Evolutionary conservation across 2,797 vertebrate genomes (phyloP).

Genomic region (Triplophysa yarkandensis): DNA sequence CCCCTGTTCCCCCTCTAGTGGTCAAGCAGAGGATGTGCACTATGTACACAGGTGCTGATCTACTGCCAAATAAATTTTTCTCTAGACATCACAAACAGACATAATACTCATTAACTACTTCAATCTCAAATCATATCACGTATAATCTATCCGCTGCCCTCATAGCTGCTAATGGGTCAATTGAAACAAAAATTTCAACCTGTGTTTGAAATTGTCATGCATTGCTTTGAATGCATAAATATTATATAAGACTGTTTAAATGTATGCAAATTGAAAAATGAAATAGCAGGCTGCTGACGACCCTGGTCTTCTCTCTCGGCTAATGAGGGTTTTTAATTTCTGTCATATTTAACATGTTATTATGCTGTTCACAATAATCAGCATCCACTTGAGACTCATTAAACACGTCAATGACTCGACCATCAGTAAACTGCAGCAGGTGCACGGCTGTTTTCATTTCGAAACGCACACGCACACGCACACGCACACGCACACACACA

Average conservation of each 20-base stretch:
- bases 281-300: background rate
- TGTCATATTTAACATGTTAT: slow-evolving; percentile 47
- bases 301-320: slow-evolving; percentile 37
- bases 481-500: too few species aligned
- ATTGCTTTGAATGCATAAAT: slow-evolving; percentile 18
- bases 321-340: slow-evolving; percentile 50
- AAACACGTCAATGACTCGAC: slow-evolving; percentile 45
- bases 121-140: too few species aligned
- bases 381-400: slow-evolving; percentile 53
- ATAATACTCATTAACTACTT: too few species aligned
- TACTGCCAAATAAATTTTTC: background rate
- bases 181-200: background rate
- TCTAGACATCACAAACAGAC: too few species aligned
- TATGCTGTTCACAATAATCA: slow-evolving; percentile 49
- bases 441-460: slow-evolving; percentile 44
- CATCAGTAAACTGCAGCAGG: slow-evolving; percentile 42
- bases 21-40: slow-evolving; percentile 31
- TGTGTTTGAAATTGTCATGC: background rate
- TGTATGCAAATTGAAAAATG: slow-evolving; percentile 33
- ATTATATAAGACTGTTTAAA: slow-evolving; percentile 11
- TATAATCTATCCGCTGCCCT: background rate
- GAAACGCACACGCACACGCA: slow-evolving; percentile 1
- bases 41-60: background rate
- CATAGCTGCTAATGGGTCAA: background rate
- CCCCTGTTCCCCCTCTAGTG: slow-evolving; percentile 57